Base-by-base conservation (phyloP, 92 coral and sea anemone genomes). In the Epizoanthus rinbou region DNA sequence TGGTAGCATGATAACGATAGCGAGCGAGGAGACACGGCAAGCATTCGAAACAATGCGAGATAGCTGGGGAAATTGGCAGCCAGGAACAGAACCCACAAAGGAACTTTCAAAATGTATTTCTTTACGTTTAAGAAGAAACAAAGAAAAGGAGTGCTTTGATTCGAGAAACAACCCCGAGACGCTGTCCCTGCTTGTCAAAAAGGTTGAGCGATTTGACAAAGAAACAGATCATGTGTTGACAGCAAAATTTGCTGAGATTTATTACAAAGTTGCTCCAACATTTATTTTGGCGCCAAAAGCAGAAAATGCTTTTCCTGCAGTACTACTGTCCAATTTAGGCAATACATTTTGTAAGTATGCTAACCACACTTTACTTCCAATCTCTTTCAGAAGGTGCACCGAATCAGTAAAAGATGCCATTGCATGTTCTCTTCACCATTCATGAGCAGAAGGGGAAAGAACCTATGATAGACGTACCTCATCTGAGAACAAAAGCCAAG, bases 401-500 rank as follows among this genome's bases (percentile, higher is more conserved):
- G 81, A 75, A 54, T n/a, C 81, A 75, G 60, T 75, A 23, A 75
- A 53, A 75, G 73, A 75, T 54, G 81, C 81, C 64, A 75, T 39
- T 54, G 81, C 81, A 7, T 53, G 70, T 45, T 70, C 81, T 54
- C 64, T 75, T 31, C 81, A 70, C 60, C 69, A 75, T 54, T 75
- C 81, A 75, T 10, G 81, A 75, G 62, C 57, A 31, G 73, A 75
- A 75, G 69, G 62, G 24, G 70, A 75, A 28, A 45, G 53, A 28
- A 75, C 81, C 58, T 75, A 75, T 2, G 2, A 75, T n/a, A 75
- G 81, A 75, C 56, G 69, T 54, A 75, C 71, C 18, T 45, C 81
- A 9, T 16, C n/a, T 53, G 81, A 53, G 33, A 75, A 75, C 9
- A 53, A 69, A 54, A 53, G 3, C 16, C 3, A 16, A 18, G 81